phyloP scores from a whole-genome alignment of 2,797 vertebrate genomes.

The Sarcophilus harrisii region DNA sequence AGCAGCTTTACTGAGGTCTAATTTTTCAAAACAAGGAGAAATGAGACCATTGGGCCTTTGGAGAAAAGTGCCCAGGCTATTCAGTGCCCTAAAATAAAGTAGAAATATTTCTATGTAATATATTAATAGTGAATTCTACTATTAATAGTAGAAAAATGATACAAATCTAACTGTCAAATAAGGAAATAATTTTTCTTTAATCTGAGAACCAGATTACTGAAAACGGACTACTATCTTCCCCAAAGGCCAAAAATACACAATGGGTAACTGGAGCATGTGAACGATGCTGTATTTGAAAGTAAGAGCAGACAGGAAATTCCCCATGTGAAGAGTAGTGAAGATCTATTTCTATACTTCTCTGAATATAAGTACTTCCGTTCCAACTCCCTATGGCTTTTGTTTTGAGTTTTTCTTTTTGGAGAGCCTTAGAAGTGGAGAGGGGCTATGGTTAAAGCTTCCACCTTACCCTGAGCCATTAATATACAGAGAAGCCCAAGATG shows the following conservation, averaged over 20 bases:
- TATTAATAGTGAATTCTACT: neutral
- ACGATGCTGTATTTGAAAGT: neutral
- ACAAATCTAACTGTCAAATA: neutral
- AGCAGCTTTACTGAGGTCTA: neutral
- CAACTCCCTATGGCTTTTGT: neutral
- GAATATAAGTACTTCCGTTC: neutral
- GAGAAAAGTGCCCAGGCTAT: neutral
- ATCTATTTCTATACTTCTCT: neutral
- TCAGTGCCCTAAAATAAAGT: neutral
- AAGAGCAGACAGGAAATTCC: neutral
- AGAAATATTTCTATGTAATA: neutral
- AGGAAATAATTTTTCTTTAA: neutral
- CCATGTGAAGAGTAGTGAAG: neutral
- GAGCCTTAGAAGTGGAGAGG: neutral
- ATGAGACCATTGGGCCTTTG: neutral
- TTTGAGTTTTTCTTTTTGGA: neutral
- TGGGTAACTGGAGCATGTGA: neutral
- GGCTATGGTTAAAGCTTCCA: neutral
- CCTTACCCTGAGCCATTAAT: neutral
- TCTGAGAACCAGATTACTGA: neutral
- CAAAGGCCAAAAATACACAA: neutral
- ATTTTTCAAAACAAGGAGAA: neutral
- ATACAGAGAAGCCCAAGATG: neutral
- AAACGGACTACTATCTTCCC: neutral
- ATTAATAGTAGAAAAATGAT: neutral